Base-by-base conservation (phyloP, 64 coral and sea anemone species). In the Montipora sp. region DNA sequence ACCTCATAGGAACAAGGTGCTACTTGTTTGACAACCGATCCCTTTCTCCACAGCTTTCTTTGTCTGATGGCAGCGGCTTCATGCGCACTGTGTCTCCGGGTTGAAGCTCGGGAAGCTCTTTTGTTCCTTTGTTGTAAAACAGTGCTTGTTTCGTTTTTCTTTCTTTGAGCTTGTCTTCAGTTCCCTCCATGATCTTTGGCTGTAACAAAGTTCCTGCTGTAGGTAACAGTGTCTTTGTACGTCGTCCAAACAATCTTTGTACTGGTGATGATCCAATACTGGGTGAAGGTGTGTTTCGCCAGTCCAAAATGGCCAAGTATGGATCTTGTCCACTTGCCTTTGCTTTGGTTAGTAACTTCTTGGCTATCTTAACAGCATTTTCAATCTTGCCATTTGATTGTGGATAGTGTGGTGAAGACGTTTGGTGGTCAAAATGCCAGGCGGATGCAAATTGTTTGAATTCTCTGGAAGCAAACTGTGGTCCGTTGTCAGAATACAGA, bases 321-420 rank as follows among this genome's bases (percentile, higher is more conserved):
- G 71, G 61, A 51, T 91, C 75, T 87, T 80, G 60, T 47, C 84
- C 89, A 67, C 48, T 72, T 84, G 48, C 16, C 79, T 24, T 87
- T 27, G 58, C 70, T 51, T 90, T 94, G 36, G 73, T 83, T 61
- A 94, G 51, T n/a, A 90, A 48, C 44, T 8, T 83, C 50, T 85
- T 92, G 14, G 81, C 90, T 66, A 0, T 10, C 69, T 93, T 87
- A 8, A 80, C 75, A 36, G 83, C 80, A 44, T 59, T 18, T 47
- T 94, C 93, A 19, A 47, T 74, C 76, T 90, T 90, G 20, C 93
- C 88, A 80, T 95, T 90, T 16, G 80, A 23, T 69, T 83, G 66
- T 8, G 45, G 88, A 53, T 95, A 82, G 43, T 69, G 18, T 3
- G 93, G 49, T 19, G 50, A 86, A 24, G 47, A 61, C 5, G 80